phyloP scores from a whole-genome alignment of 30 jellyfish, hydroid and myxozoan genomes.

The Morbakka virulenta region DNA sequence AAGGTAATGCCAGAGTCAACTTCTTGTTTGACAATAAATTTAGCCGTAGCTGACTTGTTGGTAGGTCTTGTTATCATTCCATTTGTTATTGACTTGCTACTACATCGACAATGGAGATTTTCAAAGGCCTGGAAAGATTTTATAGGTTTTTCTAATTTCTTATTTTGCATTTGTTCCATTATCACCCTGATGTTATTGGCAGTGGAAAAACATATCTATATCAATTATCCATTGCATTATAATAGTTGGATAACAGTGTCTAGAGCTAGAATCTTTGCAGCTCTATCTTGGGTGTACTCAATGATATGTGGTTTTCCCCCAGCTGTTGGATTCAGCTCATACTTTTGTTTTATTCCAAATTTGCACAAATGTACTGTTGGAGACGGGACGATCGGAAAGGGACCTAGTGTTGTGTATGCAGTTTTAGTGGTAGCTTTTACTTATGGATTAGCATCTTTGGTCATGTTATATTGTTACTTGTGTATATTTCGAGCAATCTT shows the following conservation, averaged over 20 bases:
- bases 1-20: no score
- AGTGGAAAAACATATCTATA: conserved; percentile 17
- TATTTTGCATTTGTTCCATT: conserved; percentile 52
- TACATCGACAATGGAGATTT: no score
- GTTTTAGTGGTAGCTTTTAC: conserved; percentile 27
- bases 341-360: conserved; percentile 43
- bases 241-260: conserved; percentile 10
- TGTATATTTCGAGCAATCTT: conserved; percentile 4
- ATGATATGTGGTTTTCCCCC: conserved; percentile 45
- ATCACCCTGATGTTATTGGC: conserved; percentile 23
- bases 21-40: no score
- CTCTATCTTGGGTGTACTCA: conserved; percentile 29
- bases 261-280: not conserved
- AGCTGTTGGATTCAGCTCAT: conserved; percentile 42
- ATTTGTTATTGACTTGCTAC: not conserved
- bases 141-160: conserved; percentile 36
- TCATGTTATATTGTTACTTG: not conserved
- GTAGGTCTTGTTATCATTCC: conserved; percentile 48
- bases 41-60: conserved; percentile 31
- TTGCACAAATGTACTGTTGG: conserved; percentile 22
- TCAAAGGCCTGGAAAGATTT: no score
- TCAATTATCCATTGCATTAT: conserved; percentile 27
- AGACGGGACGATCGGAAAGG: conserved; percentile 28
- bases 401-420: conserved; percentile 25
- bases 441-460: conserved; percentile 27